A percentile compares a stretch with the other conserved stretches of the same genome.
These are phyloP conservation scores for Saturnia japonica DNA, from an alignment of 2,888 invertebrate species.

Conservation along the genomic window DNA sequence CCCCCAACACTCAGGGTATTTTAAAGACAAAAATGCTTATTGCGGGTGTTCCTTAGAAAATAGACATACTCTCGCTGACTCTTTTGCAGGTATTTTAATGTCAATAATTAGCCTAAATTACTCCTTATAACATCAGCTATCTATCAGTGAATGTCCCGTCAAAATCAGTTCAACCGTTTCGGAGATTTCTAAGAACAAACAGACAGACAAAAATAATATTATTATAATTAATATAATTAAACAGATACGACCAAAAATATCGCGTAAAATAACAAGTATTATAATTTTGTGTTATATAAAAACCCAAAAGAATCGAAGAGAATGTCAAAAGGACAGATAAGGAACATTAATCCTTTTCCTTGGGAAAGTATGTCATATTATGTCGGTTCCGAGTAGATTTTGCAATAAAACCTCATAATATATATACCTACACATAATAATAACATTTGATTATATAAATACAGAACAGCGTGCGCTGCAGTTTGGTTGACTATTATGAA, in stretches of 20 bases:
- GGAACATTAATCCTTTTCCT: constrained; percentile 20
- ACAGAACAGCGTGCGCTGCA: neutral
- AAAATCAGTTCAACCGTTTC: too few relatives aligned
- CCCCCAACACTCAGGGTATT: too few relatives aligned
- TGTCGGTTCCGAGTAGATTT: neutral
- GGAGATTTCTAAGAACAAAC: too few relatives aligned
- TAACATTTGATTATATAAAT: neutral
- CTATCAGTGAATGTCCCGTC: too few relatives aligned
- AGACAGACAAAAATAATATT: too few relatives aligned
- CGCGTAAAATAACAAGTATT: neutral
- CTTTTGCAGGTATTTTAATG: too few relatives aligned
- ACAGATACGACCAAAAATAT: neutral
- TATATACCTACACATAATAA: neutral
- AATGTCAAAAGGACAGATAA: constrained; percentile 12
- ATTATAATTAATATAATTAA: neutral
- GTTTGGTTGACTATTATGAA: neutral
- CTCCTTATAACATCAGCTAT: too few relatives aligned
- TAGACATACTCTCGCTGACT: too few relatives aligned
- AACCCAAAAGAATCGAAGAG: constrained; percentile 1
- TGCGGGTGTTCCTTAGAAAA: too few relatives aligned
- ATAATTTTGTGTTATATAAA: neutral
- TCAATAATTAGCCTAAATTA: too few relatives aligned
- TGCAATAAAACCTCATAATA: constrained; percentile 2
- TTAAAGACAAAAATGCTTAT: too few relatives aligned
- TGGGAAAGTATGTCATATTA: constrained; percentile 18